Conservation (phyloP, 2,797 vertebrate species). For the Halcyon smyrnensis region DNA sequence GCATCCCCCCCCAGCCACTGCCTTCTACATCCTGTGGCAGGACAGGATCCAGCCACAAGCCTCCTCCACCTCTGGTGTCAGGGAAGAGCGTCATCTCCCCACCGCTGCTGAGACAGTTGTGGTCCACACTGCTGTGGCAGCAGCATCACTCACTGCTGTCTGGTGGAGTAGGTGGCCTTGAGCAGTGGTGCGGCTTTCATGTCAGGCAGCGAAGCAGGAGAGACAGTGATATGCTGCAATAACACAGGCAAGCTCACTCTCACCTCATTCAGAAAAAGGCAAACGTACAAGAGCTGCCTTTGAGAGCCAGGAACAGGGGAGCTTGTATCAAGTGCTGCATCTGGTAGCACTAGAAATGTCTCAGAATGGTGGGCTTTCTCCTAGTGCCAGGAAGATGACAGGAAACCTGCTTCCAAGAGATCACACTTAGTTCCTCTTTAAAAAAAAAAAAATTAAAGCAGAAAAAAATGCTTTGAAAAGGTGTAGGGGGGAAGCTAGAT, state of each 20-base stretch:
- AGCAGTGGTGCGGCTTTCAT: fast-evolving
- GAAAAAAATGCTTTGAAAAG: neutral
- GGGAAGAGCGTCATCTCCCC: neutral
- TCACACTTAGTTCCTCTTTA: neutral
- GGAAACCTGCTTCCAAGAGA: neutral
- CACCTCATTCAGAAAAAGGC: neutral
- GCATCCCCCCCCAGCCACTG: fast-evolving
- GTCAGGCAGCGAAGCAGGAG: neutral
- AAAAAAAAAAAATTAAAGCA: neutral
- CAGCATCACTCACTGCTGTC: neutral
- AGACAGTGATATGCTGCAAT: neutral
- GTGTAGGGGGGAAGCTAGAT: neutral
- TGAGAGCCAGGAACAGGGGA: neutral
- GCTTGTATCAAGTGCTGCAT: fast-evolving
- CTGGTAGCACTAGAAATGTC: neutral
- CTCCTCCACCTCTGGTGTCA: neutral
- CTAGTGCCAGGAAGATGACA: neutral
- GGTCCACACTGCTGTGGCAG: neutral
- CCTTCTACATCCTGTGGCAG: neutral
- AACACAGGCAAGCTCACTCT: neutral
- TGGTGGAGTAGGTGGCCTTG: fast-evolving
- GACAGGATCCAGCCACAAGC: fast-evolving
- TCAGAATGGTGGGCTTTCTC: neutral
- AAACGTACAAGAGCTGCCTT: neutral
- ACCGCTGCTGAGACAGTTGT: fast-evolving